Evolutionary conservation across 2,113 vertebrate genomes (phyloP).

Genomic region (Malurus alboscapulatus): DNA sequence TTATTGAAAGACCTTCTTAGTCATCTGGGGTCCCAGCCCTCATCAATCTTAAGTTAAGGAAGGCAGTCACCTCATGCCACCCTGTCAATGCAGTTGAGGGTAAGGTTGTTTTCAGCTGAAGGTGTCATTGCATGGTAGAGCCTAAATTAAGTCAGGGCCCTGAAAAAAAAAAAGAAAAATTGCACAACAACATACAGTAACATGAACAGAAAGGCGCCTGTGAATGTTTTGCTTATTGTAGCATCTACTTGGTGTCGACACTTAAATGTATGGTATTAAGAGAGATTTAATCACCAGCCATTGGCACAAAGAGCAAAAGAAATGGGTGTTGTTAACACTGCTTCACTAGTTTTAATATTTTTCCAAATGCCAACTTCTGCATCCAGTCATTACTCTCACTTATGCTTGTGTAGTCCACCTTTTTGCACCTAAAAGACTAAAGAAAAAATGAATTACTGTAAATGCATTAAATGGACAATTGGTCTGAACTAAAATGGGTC

Average conservation of each 20-base stretch:
- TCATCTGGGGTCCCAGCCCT: background rate
- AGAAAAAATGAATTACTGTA: background rate
- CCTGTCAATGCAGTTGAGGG: background rate
- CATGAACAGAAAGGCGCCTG: background rate
- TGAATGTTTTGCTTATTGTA: background rate
- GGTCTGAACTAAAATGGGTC: background rate
- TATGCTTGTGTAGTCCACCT: fast-evolving
- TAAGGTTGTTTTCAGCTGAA: background rate
- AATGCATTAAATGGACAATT: background rate
- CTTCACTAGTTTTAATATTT: background rate
- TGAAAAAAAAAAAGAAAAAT: background rate
- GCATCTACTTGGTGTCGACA: background rate
- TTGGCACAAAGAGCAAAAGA: background rate
- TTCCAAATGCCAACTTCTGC: background rate
- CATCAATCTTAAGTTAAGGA: background rate
- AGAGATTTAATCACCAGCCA: background rate
- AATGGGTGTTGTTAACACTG: background rate
- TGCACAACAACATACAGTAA: fast-evolving
- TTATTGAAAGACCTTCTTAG: background rate
- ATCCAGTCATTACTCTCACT: background rate
- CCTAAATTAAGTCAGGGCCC: background rate
- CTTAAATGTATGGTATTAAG: background rate
- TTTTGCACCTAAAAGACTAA: background rate
- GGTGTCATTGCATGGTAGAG: background rate
- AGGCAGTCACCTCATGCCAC: background rate